Base-by-base conservation (phyloP, 2,113 vertebrate species). In the Callopanchax toddi region DNA sequence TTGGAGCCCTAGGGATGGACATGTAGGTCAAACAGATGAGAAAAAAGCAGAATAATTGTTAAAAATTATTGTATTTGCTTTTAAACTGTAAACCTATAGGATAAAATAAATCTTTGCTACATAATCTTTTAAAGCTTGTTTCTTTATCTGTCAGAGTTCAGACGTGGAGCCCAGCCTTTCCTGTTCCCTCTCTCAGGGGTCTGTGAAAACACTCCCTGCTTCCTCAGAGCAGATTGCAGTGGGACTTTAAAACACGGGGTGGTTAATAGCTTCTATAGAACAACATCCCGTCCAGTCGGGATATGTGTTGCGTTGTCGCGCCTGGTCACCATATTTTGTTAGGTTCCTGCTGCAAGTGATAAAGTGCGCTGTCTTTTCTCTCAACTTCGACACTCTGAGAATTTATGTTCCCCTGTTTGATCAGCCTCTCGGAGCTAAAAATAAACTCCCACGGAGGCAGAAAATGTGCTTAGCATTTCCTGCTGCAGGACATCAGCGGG, bases 1-100 rank as follows among this genome's bases (percentile, higher is more conserved):
- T 94, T 99, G 68, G 97, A 99, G n/a, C 97, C 97, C 97, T 98
- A 81, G 54, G 43, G 40, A 60, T 4, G 20, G 57, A 71, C 59
- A 74, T 13, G 26, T 0, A 45, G 57, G 26, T 8, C 32, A 52
- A 60, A 54, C 45, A 32, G 53, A 59, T 18, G n/a, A 43, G 13
- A 54, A 17, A 65, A 46, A 25, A 1, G 55, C 20, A 12, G 21
- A 48, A 17, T 11, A 9, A 25, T 26, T 17, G 3, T 16, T 39
- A n/a, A n/a, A n/a, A n/a, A n/a, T n/a, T n/a, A n/a, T n/a, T n/a
- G n/a, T n/a, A n/a, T n/a, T n/a, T n/a, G n/a, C n/a, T n/a, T n/a
- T n/a, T 3, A 39, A 39, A 39, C 37, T 5, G 29, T 8, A 32
- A 32, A 8, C 8, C 8, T 32, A 32, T 32, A 32, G 29, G 29